phyloP scores from a whole-genome alignment of 2,797 vertebrate genomes.

The Acomys russatus region DNA sequence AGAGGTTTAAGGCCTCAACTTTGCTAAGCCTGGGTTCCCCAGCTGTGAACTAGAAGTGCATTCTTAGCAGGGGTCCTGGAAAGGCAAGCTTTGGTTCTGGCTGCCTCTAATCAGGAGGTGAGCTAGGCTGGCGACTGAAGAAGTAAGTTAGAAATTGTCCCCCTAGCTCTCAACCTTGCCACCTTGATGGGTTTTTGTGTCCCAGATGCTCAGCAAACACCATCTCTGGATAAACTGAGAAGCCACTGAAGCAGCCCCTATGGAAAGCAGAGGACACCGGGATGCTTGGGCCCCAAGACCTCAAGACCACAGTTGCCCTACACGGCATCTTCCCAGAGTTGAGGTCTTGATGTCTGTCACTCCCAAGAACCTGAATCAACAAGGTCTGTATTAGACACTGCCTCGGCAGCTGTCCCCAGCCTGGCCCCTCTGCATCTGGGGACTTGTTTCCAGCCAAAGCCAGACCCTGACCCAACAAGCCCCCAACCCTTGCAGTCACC shows the following conservation, averaged over 20 bases:
- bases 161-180: neutral
- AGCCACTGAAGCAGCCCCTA: too few species aligned
- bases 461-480: conserved; percentile 82
- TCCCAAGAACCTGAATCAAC: neutral
- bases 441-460: conserved; percentile 74
- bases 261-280: neutral
- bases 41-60: neutral
- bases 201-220: neutral
- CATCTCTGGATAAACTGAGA: neutral
- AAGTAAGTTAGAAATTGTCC: neutral
- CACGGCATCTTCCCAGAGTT: neutral
- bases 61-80: neutral
- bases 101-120: neutral
- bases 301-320: conserved; percentile 8
- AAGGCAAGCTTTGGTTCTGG: neutral
- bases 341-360: conserved; percentile 31
- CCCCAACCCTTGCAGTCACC: conserved; percentile 86
- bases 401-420: neutral
- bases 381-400: neutral
- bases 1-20: neutral
- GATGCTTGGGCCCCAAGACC: neutral
- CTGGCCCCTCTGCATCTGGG: conserved; percentile 38
- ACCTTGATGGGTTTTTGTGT: neutral
- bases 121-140: neutral
- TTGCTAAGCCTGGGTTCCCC: neutral